These are phyloP conservation scores for Cephus nigrinus DNA, from an alignment of 2,888 invertebrate species.

Conservation along the genomic window DNA sequence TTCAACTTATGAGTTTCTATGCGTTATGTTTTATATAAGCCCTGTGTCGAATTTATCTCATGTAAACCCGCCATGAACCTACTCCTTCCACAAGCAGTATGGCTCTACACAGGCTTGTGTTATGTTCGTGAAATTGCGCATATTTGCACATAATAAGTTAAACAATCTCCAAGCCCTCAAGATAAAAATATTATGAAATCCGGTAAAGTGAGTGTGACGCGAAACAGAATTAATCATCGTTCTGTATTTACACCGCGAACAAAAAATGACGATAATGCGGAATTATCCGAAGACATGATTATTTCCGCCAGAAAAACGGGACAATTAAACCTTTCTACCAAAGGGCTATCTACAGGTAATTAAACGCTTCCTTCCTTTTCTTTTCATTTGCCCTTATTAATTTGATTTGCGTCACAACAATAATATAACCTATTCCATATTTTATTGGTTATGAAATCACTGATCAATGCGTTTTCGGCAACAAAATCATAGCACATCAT, in stretches of 20 bases:
- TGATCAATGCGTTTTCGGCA: not conserved
- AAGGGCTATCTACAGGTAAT: slow-evolving; percentile 79
- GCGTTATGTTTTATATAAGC: not conserved
- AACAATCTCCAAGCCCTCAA: not conserved
- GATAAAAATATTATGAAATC: not conserved
- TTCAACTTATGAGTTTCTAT: not conserved
- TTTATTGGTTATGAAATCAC: not conserved
- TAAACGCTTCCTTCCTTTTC: slow-evolving; percentile 23
- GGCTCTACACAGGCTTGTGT: not conserved
- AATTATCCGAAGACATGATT: slow-evolving; percentile 77
- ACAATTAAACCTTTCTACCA: slow-evolving; percentile 81
- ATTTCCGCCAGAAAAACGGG: slow-evolving; percentile 86
- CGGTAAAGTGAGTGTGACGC: slow-evolving; percentile 34
- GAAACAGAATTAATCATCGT: slow-evolving; percentile 40
- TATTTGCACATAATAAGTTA: not conserved
- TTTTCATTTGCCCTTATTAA: slow-evolving; percentile 4
- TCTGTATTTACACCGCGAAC: slow-evolving; percentile 80
- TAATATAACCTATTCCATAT: slow-evolving; percentile 1
- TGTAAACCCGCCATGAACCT: not conserved
- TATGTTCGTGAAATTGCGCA: not conserved
- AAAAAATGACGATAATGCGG: slow-evolving; percentile 76
- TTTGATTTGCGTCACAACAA: not conserved
- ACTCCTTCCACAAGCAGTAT: not conserved
- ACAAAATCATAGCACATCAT: not conserved
- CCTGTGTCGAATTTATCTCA: not conserved